A percentile compares a stretch with the other conserved stretches of the same genome.
Evolutionary conservation across 2,113 vertebrate genomes (phyloP).

Genomic region (Gila orcuttii): DNA sequence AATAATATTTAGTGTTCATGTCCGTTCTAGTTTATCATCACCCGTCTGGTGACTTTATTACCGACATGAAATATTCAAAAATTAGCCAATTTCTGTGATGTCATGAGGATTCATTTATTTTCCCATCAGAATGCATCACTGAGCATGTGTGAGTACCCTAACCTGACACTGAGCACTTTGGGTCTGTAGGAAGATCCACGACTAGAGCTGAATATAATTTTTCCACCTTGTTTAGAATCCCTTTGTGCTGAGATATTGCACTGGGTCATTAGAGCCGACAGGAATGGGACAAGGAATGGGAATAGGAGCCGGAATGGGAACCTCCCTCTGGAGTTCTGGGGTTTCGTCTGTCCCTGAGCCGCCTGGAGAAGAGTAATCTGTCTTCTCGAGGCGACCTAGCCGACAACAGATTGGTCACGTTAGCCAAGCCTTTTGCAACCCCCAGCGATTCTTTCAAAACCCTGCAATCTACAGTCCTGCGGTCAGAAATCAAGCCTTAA

Average conservation of each 20-base stretch:
- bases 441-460: slow-evolving; percentile 37
- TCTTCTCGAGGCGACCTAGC: slow-evolving; percentile 54
- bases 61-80: not conserved
- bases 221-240: slow-evolving; percentile 39
- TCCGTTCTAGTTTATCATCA: not conserved
- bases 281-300: slow-evolving; percentile 23
- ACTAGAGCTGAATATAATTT: slow-evolving; percentile 39
- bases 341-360: slow-evolving; percentile 40
- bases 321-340: slow-evolving; percentile 53
- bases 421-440: slow-evolving; percentile 37
- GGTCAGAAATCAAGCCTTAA: slow-evolving; percentile 31
- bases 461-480: slow-evolving; percentile 28
- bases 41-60: not conserved
- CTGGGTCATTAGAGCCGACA: slow-evolving; percentile 47
- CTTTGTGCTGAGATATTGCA: slow-evolving; percentile 29
- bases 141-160: slow-evolving; percentile 20
- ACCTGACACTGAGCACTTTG: slow-evolving; percentile 4
- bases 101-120: not conserved
- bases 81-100: not conserved
- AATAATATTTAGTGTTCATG: not conserved
- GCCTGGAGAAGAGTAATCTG: slow-evolving; percentile 48
- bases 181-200: slow-evolving; percentile 6
- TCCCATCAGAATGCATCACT: slow-evolving; percentile 24
- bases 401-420: slow-evolving; percentile 61
- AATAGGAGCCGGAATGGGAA: slow-evolving; percentile 32